Evolutionary conservation across 2,888 invertebrate genomes (phyloP).

Genomic region (Copidosoma aretas): DNA sequence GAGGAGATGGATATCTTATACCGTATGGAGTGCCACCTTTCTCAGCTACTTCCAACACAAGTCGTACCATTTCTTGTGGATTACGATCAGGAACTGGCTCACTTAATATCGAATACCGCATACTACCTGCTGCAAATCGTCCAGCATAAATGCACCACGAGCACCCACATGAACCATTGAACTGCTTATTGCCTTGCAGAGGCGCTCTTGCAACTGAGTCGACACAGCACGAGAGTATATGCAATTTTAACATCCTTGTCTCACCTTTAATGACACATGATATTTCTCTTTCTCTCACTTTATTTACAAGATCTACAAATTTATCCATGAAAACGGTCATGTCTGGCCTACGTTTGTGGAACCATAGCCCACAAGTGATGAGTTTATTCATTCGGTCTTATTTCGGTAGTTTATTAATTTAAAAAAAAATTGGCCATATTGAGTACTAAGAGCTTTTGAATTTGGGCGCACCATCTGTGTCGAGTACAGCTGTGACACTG

Average conservation of each 20-base stretch:
- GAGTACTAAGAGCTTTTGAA: conserved; percentile 17
- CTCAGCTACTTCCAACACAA: neutral
- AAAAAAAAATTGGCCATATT: conserved; percentile 28
- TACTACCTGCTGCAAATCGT: too few relatives aligned
- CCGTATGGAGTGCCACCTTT: neutral
- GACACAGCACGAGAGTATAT: conserved; percentile 4
- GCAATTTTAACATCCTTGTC: too few relatives aligned
- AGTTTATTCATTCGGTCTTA: neutral
- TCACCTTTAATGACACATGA: conserved; percentile 4
- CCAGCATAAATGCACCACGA: conserved; percentile 12
- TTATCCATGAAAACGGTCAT: conserved; percentile 8
- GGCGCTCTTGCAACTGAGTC: conserved; percentile 5
- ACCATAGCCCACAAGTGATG: conserved; percentile 8
- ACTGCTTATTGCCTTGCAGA: conserved; percentile 13
- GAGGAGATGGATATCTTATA: conserved; percentile 2
- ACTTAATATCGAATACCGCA: conserved; percentile 8
- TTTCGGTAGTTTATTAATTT: conserved; percentile 13
- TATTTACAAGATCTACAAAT: conserved; percentile 15
- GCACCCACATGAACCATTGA: conserved; percentile 11
- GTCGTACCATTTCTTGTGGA: neutral
- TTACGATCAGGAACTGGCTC: neutral
- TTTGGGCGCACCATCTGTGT: conserved; percentile 23
- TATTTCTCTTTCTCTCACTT: neutral
- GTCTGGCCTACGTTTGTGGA: conserved; percentile 12
- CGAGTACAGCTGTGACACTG: conserved; percentile 15